These are phyloP conservation scores for Camelus bactrianus DNA, from an alignment of 2,113 vertebrate species.

Conservation along the genomic window DNA sequence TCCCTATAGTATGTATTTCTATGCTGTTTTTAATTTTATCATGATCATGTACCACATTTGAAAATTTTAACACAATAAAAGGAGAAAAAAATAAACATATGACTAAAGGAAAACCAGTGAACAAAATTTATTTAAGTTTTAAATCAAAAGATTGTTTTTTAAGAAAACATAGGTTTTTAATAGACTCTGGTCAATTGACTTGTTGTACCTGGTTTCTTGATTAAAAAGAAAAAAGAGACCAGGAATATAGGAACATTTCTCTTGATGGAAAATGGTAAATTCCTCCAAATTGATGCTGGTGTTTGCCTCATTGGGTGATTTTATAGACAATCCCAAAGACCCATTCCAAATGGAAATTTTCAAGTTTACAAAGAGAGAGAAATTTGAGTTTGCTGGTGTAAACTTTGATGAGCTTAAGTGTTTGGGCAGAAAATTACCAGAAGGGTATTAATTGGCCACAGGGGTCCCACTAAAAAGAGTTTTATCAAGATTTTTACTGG, in stretches of 20 bases:
- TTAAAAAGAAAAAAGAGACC: background rate
- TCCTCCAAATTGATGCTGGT: background rate
- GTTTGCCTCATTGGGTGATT: background rate
- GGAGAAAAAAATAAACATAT: background rate
- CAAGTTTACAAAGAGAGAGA: background rate
- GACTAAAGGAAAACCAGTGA: background rate
- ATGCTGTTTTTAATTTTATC: background rate
- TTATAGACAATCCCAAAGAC: background rate
- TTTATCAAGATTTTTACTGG: background rate
- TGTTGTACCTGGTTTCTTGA: background rate
- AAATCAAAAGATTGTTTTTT: background rate
- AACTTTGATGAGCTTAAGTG: background rate
- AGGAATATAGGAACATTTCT: background rate
- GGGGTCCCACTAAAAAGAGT: background rate
- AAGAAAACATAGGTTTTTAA: background rate
- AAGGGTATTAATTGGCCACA: background rate
- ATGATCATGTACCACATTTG: background rate
- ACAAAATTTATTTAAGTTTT: background rate
- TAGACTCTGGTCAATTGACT: background rate
- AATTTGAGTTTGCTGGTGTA: background rate
- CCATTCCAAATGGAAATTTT: background rate
- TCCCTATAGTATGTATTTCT: background rate
- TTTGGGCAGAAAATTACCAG: background rate
- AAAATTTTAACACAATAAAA: conserved; percentile 30
- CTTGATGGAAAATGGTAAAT: background rate